Percentiles rank a stretch among this genome's conserved stretches.
These are phyloP conservation scores for Anisognathus igniventris DNA, from an alignment of 2,797 vertebrate species.

Conservation along the genomic window DNA sequence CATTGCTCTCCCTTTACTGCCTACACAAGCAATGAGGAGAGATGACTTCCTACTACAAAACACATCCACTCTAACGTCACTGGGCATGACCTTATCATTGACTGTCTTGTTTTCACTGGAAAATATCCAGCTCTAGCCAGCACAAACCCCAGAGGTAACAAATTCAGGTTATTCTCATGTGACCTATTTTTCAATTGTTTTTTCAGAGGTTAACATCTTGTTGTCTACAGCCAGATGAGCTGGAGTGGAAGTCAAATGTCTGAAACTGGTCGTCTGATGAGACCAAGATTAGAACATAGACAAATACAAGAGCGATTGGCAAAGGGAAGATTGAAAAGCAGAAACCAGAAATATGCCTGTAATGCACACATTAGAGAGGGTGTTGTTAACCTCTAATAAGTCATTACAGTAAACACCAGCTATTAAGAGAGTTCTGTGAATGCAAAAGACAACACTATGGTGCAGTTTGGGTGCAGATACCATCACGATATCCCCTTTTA, in stretches of 20 bases:
- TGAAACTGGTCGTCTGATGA: not conserved
- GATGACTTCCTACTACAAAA: not conserved
- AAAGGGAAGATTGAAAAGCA: not conserved
- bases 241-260: not conserved
- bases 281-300: not conserved
- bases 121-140: conserved; percentile 64
- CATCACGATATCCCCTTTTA: not conserved
- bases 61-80: conserved; percentile 2
- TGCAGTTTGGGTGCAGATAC: not conserved
- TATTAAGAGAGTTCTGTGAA: not conserved
- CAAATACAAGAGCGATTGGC: not conserved
- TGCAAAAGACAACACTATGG: not conserved
- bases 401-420: not conserved
- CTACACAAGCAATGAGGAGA: not conserved
- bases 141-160: conserved; percentile 53
- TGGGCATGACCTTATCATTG: conserved; percentile 29
- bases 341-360: not conserved
- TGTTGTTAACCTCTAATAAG: not conserved
- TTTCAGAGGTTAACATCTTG: not conserved
- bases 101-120: conserved; percentile 65
- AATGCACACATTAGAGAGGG: not conserved
- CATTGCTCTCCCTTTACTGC: not conserved
- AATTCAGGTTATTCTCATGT: conserved; percentile 55
- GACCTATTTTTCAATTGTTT: not conserved
- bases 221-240: not conserved